A percentile compares a stretch with the other conserved stretches of the same genome.
These are phyloP conservation scores for Leptarthrus brevirostris DNA, from an alignment of 2,888 invertebrate species.

Conservation along the genomic window DNA sequence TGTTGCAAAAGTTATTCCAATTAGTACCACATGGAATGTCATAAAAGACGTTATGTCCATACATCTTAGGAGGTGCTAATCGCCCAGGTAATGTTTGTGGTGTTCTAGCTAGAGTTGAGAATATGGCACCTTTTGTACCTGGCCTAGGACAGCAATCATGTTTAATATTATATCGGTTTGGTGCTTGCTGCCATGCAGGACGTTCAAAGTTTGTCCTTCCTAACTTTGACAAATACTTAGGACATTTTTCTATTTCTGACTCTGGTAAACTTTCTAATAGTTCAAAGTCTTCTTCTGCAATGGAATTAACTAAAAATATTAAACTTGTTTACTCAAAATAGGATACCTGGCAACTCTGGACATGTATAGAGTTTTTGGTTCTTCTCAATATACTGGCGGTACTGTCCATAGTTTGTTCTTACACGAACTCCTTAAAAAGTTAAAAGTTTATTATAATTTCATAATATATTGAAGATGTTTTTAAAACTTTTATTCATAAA, in stretches of 20 bases:
- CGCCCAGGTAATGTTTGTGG: constrained; percentile 14
- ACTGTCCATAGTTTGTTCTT: neutral
- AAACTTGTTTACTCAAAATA: neutral
- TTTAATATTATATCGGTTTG: constrained; percentile 49
- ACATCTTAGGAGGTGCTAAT: neutral
- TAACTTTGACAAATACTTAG: neutral
- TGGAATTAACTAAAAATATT: neutral
- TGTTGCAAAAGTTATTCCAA: constrained; percentile 32
- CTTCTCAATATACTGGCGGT: neutral
- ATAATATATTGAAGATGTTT: neutral
- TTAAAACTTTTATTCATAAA: constrained; percentile 27
- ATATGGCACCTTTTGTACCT: constrained; percentile 37
- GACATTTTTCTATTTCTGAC: neutral
- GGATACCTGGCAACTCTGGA: neutral
- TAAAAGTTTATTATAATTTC: neutral
- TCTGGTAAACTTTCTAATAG: neutral
- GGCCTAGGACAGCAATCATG: constrained; percentile 14
- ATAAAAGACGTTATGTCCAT: constrained; percentile 6
- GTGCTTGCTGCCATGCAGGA: constrained; percentile 21
- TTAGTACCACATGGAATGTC: constrained; percentile 19
- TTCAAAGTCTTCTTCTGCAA: too few species aligned
- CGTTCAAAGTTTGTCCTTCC: neutral
- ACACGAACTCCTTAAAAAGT: constrained; percentile 9
- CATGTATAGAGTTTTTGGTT: constrained; percentile 14
- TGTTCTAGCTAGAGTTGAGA: constrained; percentile 4